Conservation (phyloP, 2,113 vertebrate genomes). For the Uropsilus gracilis region DNA sequence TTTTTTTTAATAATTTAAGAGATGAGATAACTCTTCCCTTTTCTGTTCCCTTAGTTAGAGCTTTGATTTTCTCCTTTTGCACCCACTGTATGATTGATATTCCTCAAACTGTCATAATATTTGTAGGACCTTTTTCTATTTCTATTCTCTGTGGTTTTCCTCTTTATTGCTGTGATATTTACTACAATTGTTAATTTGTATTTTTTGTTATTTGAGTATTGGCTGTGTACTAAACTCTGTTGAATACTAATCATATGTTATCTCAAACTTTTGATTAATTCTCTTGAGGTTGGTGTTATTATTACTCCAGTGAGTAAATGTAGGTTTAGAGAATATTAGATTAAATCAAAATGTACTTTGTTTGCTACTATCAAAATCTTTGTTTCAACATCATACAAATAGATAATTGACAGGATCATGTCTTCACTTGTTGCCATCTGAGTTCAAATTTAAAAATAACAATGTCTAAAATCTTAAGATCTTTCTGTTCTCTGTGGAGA, state of each 20-base stretch:
- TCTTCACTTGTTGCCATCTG: constrained; percentile 24
- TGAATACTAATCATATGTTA: neutral
- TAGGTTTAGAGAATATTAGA: constrained; percentile 5
- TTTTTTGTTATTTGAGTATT: constrained; percentile 46
- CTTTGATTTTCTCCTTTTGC: constrained; percentile 34
- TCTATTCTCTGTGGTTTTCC: neutral
- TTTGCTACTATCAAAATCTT: neutral
- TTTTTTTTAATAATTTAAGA: constrained; percentile 44
- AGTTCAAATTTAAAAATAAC: constrained; percentile 27
- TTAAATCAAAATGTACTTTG: constrained; percentile 11
- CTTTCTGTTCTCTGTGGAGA: neutral
- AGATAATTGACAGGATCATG: neutral
- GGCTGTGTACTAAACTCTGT: neutral
- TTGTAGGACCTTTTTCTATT: neutral
- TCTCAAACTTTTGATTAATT: constrained; percentile 4
- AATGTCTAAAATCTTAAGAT: neutral
- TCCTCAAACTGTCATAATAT: neutral
- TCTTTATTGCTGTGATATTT: neutral
- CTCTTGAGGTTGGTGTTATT: neutral
- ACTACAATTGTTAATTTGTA: neutral
- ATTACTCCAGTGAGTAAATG: neutral
- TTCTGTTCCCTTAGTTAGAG: neutral
- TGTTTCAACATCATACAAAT: neutral
- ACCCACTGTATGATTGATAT: neutral
- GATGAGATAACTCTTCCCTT: constrained; percentile 30